Conservation (phyloP, 2,113 vertebrate genomes). For the Alethe diademata region DNA sequence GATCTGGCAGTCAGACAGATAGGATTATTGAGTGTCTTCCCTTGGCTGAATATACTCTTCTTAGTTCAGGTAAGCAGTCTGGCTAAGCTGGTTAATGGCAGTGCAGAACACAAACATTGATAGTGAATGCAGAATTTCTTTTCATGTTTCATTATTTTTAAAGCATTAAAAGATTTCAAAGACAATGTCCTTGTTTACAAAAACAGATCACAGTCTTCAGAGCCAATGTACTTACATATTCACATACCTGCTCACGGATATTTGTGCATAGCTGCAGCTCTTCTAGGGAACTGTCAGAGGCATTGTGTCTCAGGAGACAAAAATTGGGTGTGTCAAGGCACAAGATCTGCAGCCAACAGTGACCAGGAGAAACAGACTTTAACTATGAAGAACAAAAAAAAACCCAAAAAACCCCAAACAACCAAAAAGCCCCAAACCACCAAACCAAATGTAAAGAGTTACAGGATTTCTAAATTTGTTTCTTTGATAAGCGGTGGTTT, state of each 20-base stretch:
- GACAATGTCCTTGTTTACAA: not conserved
- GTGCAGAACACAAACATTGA: not conserved
- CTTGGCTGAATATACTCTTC: not conserved
- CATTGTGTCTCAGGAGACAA: not conserved
- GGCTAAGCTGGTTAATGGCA: not conserved
- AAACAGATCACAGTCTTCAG: not conserved
- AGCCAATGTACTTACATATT: not conserved
- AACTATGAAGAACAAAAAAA: not conserved
- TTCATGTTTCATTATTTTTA: not conserved
- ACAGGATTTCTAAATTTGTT: not conserved
- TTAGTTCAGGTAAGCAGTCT: not conserved
- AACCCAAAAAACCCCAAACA: fast-evolving
- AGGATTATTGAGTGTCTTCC: not conserved
- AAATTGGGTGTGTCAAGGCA: not conserved
- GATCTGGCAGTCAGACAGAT: not conserved
- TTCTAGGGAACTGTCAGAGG: not conserved
- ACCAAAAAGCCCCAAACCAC: not conserved
- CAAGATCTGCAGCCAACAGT: not conserved
- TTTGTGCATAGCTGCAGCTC: not conserved
- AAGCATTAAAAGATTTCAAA: not conserved
- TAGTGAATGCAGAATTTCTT: not conserved
- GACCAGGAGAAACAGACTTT: not conserved
- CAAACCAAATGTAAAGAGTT: not conserved
- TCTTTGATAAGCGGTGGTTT: not conserved
- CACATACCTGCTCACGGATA: not conserved